Base-by-base conservation (phyloP, 1,140 invertebrate genomes). In the Amyelois transitella region DNA sequence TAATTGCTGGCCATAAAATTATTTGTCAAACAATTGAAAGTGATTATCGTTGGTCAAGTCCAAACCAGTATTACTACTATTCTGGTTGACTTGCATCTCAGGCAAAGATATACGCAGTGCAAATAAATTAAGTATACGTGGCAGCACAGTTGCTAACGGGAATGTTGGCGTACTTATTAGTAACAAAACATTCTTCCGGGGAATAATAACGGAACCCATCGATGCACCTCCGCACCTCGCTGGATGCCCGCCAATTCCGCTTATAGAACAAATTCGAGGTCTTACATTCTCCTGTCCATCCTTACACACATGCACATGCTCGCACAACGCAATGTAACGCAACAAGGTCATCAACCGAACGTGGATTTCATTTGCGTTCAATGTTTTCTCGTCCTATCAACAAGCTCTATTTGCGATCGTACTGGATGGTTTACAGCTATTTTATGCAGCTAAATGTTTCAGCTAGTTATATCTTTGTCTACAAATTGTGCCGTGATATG, bases 191-290 rank as follows among this genome's bases (percentile, higher is more conserved):
- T 38, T 48, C 49, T 58, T 53, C 55, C 49, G 55, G 53, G n/a
- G 54, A 60, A 52, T 58, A 51, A 24, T 62, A 21, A 10, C 6
- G 25, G 25, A 55, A 56, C 50, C 48, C 49, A 51, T 38, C 32
- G 47, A 48, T 58, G 51, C 66, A 61, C 63, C 62, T 64, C 52
- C 55, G 48, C 44, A 55, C 58, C 58, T 55, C 58, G 28, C 57
- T 74, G 71, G 68, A 58, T 38, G 19, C 28, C 20, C 58, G 68
- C 71, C 71, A 74, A 70, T 55, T 51, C 54, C 63, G 60, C 52
- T 69, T 71, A 66, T 69, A 70, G 68, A 61, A 64, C 57, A 54
- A 53, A 59, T 67, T 63, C 68, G 71, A 74, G 71, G 65, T 69
- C 45, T 47, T 53, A 48, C 60, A 55, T 52, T 53, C 64, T 56